Percentiles rank a stretch among this genome's conserved stretches.
Evolutionary conservation across 2,888 invertebrate species (phyloP).

Genomic region (Coecobrya sp.): DNA sequence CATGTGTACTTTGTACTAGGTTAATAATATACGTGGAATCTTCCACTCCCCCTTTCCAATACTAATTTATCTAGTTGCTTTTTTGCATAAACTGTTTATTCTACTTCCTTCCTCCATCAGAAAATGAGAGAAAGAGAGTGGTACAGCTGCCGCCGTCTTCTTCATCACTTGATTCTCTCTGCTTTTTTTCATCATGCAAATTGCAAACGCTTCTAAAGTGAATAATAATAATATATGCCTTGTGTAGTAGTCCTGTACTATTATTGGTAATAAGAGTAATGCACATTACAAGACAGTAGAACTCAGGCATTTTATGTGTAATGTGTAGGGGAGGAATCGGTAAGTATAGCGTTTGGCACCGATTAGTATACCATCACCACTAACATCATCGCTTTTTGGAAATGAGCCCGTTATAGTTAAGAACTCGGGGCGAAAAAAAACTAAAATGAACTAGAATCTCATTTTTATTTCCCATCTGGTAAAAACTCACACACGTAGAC

Average conservation of each 20-base stretch:
- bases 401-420: slow-evolving; percentile 69
- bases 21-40: neutral
- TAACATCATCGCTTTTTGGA: slow-evolving; percentile 67
- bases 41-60: slow-evolving; percentile 1
- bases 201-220: neutral
- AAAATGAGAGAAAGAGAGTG: neutral
- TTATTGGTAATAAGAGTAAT: neutral
- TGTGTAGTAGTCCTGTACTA: neutral
- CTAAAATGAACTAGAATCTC: slow-evolving; percentile 61
- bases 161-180: slow-evolving; percentile 9
- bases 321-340: slow-evolving; percentile 48
- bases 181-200: neutral
- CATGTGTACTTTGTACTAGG: neutral
- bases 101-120: slow-evolving; percentile 16
- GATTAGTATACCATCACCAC: slow-evolving; percentile 64
- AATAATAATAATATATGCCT: slow-evolving; percentile 19
- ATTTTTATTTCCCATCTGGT: slow-evolving; percentile 47
- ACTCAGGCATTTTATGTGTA: neutral
- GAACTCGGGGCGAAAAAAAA: slow-evolving; percentile 8
- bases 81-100: slow-evolving; percentile 45
- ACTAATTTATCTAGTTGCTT: slow-evolving; percentile 36
- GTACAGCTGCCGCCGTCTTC: slow-evolving; percentile 46
- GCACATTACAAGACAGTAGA: neutral
- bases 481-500: slow-evolving; percentile 4
- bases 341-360: slow-evolving; percentile 76